A percentile compares a stretch with the other conserved stretches of the same genome.
Evolutionary conservation across 2,113 vertebrate genomes (phyloP).

Genomic region (Casuarius casuarius): DNA sequence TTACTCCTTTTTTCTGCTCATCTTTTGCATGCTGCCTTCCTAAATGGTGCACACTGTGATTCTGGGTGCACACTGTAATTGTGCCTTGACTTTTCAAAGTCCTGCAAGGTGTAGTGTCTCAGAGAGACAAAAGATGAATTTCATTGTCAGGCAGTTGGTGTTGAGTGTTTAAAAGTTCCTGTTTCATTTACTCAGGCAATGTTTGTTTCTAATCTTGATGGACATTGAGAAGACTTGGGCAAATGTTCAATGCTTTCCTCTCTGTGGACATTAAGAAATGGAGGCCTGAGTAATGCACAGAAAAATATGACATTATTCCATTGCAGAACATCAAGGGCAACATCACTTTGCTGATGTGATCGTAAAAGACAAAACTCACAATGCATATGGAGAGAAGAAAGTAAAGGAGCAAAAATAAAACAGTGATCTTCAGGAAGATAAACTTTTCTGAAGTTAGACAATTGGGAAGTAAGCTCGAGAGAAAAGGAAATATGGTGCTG

Average conservation of each 20-base stretch:
- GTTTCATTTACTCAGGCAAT: neutral
- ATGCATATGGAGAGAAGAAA: neutral
- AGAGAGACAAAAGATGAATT: neutral
- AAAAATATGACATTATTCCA: neutral
- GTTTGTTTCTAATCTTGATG: neutral
- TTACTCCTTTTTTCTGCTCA: neutral
- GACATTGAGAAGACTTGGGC: neutral
- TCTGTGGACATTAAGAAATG: neutral
- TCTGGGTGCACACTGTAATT: fast-evolving
- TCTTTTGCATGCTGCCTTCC: neutral
- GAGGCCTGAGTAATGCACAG: neutral
- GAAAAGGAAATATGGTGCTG: neutral
- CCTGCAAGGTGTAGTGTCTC: neutral
- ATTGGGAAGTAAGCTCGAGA: neutral
- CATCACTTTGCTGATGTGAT: neutral
- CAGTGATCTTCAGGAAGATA: neutral
- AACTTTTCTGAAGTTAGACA: neutral
- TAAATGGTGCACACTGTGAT: fast-evolving
- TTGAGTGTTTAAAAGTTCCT: neutral
- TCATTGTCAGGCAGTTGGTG: neutral
- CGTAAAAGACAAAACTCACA: neutral
- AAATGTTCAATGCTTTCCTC: neutral
- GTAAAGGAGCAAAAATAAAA: neutral
- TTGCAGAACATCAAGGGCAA: neutral
- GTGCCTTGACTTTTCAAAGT: neutral